These are phyloP conservation scores for Lottia gigantea DNA, from an alignment of 2,888 invertebrate genomes.

Conservation along the genomic window DNA sequence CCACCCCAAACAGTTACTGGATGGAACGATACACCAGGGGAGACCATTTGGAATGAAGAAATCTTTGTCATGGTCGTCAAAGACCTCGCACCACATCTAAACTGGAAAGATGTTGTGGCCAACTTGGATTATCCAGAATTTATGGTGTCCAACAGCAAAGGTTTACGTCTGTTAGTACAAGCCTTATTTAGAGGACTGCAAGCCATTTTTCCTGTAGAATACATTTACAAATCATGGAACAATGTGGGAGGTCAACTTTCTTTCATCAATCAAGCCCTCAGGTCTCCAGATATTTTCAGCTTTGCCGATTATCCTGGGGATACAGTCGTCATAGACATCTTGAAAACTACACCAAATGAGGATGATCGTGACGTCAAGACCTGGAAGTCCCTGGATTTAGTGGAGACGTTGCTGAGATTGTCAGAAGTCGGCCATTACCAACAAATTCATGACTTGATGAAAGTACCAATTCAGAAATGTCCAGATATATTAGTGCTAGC, in stretches of 20 bases:
- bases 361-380: constrained; percentile 93
- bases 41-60: constrained; percentile 89
- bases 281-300: constrained; percentile 92
- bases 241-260: constrained; percentile 90
- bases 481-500: constrained; percentile 93
- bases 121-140: constrained; percentile 94
- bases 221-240: constrained; percentile 86
- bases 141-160: constrained; percentile 75
- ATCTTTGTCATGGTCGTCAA: constrained; percentile 92
- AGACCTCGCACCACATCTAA: constrained; percentile 77
- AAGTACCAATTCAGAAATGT: constrained; percentile 90
- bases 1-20: constrained; percentile 43
- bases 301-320: constrained; percentile 92
- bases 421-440: constrained; percentile 88
- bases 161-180: constrained; percentile 84
- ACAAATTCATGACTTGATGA: constrained; percentile 88
- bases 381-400: constrained; percentile 92
- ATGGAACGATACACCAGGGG: constrained; percentile 63
- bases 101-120: constrained; percentile 92
- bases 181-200: constrained; percentile 80
- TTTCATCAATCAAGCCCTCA: constrained; percentile 85
- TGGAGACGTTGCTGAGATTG: constrained; percentile 87
- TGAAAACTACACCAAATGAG: constrained; percentile 94
- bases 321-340: constrained; percentile 85
- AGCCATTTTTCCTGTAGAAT: constrained; percentile 79